phyloP scores from a whole-genome alignment of 2,113 vertebrate genomes.

The Protomyctophum bolini region DNA sequence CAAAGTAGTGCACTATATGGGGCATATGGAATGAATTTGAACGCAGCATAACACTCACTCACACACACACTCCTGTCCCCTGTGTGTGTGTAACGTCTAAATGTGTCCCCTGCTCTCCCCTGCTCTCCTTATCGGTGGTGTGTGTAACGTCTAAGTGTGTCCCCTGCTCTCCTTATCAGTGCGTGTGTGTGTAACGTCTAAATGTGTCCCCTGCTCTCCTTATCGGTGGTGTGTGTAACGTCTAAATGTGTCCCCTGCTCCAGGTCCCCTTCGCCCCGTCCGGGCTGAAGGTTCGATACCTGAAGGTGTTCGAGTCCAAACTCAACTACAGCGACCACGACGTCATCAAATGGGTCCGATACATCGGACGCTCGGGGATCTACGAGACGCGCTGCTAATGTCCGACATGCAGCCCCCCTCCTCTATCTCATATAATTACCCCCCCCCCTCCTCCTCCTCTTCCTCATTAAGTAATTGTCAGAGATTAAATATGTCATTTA shows the following conservation, averaged over 20 bases:
- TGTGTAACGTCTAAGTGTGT: too few relatives aligned
- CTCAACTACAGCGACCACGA: constrained; percentile 99
- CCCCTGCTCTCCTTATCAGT: too few relatives aligned
- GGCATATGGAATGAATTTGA: too few relatives aligned
- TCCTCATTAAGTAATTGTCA: constrained; percentile 10
- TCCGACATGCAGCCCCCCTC: constrained; percentile 48
- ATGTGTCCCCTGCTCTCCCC: neutral
- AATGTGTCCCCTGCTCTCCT: too few relatives aligned
- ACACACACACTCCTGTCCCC: too few relatives aligned
- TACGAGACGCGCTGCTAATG: constrained; percentile 98
- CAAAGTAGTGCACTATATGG: too few relatives aligned
- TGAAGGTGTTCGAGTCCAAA: constrained; percentile 99
- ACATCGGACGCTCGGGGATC: constrained; percentile 98
- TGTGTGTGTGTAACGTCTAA: too few relatives aligned
- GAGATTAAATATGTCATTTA: constrained; percentile 26
- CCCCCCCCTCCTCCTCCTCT: constrained; percentile 28
- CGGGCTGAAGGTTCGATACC: constrained; percentile 98
- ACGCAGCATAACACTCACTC: too few relatives aligned
- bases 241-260: neutral
- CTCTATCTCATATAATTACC: neutral
- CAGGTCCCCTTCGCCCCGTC: constrained; percentile 98
- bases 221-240: too few relatives aligned
- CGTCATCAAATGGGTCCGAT: constrained; percentile 99
- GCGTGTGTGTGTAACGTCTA: too few relatives aligned
- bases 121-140: neutral